Percentiles rank a stretch among this genome's conserved stretches.
Evolutionary conservation across 2,113 vertebrate genomes (phyloP).

Genomic region (Australoheros scitulus): DNA sequence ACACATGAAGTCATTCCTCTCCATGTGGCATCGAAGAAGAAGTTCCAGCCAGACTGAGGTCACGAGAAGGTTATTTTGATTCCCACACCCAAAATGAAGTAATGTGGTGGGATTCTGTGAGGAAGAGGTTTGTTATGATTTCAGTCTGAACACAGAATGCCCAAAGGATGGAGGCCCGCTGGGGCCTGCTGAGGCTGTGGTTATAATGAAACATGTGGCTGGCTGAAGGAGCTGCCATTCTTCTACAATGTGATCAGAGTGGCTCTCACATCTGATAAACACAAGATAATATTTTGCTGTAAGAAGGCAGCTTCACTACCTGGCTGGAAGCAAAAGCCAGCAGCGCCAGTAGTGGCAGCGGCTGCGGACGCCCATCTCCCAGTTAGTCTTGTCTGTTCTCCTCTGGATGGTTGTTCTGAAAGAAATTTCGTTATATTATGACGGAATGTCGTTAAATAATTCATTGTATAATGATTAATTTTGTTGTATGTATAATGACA

Average conservation of each 20-base stretch:
- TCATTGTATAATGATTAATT: too few relatives aligned
- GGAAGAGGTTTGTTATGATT: slow-evolving; percentile 71
- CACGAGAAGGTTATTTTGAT: slow-evolving; percentile 74
- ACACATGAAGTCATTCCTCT: slow-evolving; percentile 54
- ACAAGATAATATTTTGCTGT: slow-evolving; percentile 37
- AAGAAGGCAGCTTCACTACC: slow-evolving; percentile 7
- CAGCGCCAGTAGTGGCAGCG: too few relatives aligned
- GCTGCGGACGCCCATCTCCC: too few relatives aligned
- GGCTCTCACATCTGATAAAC: slow-evolving; percentile 40
- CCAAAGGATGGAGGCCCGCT: slow-evolving; percentile 44
- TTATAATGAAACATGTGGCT: slow-evolving; percentile 46
- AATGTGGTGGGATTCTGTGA: slow-evolving; percentile 67
- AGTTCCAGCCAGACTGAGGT: slow-evolving; percentile 67
- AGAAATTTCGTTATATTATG: too few relatives aligned
- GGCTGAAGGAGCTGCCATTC: slow-evolving; percentile 43
- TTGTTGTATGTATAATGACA: too few relatives aligned
- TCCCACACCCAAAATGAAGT: slow-evolving; percentile 76
- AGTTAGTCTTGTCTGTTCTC: too few relatives aligned
- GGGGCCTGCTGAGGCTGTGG: slow-evolving; percentile 48
- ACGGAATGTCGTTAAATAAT: too few relatives aligned
- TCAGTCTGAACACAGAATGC: slow-evolving; percentile 60
- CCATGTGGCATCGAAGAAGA: slow-evolving; percentile 63
- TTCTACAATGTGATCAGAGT: slow-evolving; percentile 44
- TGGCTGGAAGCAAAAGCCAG: not conserved
- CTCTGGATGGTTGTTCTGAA: too few relatives aligned